Evolutionary conservation across 2,113 vertebrate species (phyloP), one percentile per base, ranked within the genome.

Genomic region (Scophthalmus maximus): DNA sequence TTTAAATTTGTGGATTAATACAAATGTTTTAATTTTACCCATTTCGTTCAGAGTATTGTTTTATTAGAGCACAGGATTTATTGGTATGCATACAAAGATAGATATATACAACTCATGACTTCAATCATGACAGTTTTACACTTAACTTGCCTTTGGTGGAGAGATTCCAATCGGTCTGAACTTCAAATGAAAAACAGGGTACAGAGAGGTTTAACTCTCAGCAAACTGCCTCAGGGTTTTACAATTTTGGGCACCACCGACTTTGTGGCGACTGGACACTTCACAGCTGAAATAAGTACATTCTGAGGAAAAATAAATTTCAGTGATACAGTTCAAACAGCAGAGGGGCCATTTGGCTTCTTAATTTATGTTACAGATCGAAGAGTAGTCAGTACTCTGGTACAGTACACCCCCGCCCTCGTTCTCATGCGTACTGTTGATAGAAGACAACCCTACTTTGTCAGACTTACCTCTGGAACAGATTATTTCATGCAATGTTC

Each of bases 1-100:
- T 46, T 46, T 44, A 8, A 46, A 82, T 90, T 90, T 83, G 87
- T 85, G 68, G 87, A 85, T 93, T 90, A 84, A 88, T 88, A 93
- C 86, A 92, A 92, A 91, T 89, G 60, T 91, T 90, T 87, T 78
- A 77, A 75, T 91, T 90, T 91, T 90, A 87, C 83, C 85, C 84
- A 87, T 79, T 90, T 88, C 73, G 89, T 83, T 88, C 82, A 89
- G 82, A 91, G 84, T 88, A 86, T 86, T 89, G 76, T 88, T 92
- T 91, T 89, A 90, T 90, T 92, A 83, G 89, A 90, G 88, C 90
- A 90, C 89, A 90, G 79, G 73, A 76, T 91, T 87, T 88, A 91
- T 82, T 91, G 82, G 89, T 92, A 91, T 90, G 93, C 88, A 93
- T 88, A 92, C 89, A 92, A 88, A 91, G 82, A 86, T 88, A 89